These are phyloP conservation scores for Carapus acus DNA, from an alignment of 2,797 vertebrate species.

Conservation along the genomic window DNA sequence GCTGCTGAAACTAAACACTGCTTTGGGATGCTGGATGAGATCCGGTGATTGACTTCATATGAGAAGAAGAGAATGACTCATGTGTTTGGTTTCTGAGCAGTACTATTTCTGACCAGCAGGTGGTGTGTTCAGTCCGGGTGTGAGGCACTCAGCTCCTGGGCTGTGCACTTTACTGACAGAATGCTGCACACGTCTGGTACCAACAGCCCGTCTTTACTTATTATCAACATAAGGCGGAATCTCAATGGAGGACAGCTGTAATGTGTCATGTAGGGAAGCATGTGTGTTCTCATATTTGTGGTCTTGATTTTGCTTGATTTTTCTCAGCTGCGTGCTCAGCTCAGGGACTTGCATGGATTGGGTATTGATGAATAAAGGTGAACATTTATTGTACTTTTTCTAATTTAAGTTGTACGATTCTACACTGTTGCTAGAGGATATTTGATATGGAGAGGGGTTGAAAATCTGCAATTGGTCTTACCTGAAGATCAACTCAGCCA, in stretches of 20 bases:
- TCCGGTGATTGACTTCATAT: conserved; percentile 18
- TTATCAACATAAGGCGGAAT: background rate
- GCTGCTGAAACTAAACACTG: conserved; percentile 4
- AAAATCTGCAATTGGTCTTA: no score
- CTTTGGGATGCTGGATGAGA: conserved; percentile 1
- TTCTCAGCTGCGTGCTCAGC: no score
- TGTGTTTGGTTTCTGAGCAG: conserved; percentile 42
- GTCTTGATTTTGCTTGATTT: background rate
- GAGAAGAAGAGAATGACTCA: conserved; percentile 66
- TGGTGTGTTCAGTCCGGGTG: conserved; percentile 22
- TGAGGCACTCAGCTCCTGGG: background rate
- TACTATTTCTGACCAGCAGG: conserved; percentile 52
- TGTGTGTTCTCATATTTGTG: background rate
- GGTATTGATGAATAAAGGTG: no score
- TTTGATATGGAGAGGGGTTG: no score
- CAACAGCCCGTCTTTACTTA: background rate
- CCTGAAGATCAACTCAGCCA: no score
- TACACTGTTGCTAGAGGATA: no score
- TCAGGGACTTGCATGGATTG: no score
- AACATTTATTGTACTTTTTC: no score
- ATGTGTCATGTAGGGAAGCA: conserved; percentile 2
- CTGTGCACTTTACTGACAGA: conserved; percentile 47
- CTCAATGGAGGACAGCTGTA: background rate
- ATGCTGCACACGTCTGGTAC: conserved; percentile 39
- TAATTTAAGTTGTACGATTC: no score